Evolutionary conservation across 2,797 vertebrate species (phyloP).

Genomic region (Cirrhinus molitorella): DNA sequence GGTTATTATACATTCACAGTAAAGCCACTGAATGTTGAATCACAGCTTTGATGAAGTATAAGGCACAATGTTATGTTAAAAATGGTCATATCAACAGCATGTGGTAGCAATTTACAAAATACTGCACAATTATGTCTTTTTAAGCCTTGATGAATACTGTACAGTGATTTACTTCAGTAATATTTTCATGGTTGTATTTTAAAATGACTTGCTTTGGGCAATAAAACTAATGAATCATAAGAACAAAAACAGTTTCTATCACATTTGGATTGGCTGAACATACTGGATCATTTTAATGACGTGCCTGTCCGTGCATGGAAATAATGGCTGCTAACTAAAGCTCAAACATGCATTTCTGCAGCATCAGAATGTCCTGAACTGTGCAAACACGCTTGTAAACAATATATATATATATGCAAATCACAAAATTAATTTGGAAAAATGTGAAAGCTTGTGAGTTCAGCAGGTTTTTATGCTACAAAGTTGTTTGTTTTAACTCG

Average conservation of each 20-base stretch:
- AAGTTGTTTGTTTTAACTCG: neutral
- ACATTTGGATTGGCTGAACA: neutral
- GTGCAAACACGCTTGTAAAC: constrained; percentile 44
- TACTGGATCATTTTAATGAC: neutral
- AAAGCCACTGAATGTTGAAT: constrained; percentile 43
- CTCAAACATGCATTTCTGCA: constrained; percentile 37
- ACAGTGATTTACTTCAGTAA: constrained; percentile 3
- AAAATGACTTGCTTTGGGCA: neutral
- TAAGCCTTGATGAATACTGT: constrained; percentile 19
- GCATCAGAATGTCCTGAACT: constrained; percentile 6
- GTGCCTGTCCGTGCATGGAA: constrained; percentile 8
- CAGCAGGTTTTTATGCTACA: neutral
- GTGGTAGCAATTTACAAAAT: constrained; percentile 32
- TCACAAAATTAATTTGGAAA: neutral
- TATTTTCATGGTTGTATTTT: constrained; percentile 20
- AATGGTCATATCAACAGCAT: neutral
- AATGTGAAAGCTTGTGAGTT: constrained; percentile 43
- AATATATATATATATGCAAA: constrained; percentile 13
- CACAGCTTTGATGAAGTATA: constrained; percentile 51
- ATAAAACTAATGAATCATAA: neutral
- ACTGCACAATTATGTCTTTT: constrained; percentile 14
- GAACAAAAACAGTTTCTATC: neutral
- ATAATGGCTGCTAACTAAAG: constrained; percentile 1
- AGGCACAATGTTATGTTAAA: constrained; percentile 51
- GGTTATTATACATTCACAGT: constrained; percentile 39